Base-by-base conservation (phyloP, 2,113 vertebrate genomes). In the Melanotaenia duboulayi region DNA sequence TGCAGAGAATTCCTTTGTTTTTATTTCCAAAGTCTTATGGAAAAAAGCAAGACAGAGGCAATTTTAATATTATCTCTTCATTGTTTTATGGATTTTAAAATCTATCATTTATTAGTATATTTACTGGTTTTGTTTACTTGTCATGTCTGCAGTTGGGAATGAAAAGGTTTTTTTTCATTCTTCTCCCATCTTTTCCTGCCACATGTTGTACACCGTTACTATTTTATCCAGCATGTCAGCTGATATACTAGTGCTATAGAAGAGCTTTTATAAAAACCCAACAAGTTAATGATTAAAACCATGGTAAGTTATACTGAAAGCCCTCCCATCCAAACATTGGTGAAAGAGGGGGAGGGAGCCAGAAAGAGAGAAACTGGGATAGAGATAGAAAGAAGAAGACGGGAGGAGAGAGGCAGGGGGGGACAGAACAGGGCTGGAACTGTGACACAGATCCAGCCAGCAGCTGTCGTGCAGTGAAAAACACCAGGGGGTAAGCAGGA, bases 221-320 rank as follows among this genome's bases (percentile, higher is more conserved):
- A 55, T 84, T 90, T 85, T 74, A 87, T 89, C 82, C 81, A 60
- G 49, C 44, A 22, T 77, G 73, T 84, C 84, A 82, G 89, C 81
- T 89, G 79, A 79, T 84, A 66, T 80, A 74, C 78, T 71, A 71
- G 78, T 69, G 74, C 80, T 81, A 80, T 87, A 90, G 35, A 60
- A 9, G 28, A 35, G 87, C 80, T 90, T 93, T 86, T 82, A 35
- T 35, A 78, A 61, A 87, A 90, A 91, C 81, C 83, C 85, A 80
- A 85, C 65, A 84, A 84, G 87, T 87, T 93, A 94, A 93, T 92
- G 91, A 91, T 93, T 93, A 90, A 93, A 93, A 91, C 89, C 86
- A 90, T 65, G 67, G 84, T 91, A 89, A 92, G 93, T 94, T 90
- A 90, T 84, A 90, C 85, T 91, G 84, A 91, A 92, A 92, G 88